Evolutionary conservation across 2,113 vertebrate genomes (phyloP), one percentile per base, ranked within the genome.

Genomic region (Prunella himalayana): DNA sequence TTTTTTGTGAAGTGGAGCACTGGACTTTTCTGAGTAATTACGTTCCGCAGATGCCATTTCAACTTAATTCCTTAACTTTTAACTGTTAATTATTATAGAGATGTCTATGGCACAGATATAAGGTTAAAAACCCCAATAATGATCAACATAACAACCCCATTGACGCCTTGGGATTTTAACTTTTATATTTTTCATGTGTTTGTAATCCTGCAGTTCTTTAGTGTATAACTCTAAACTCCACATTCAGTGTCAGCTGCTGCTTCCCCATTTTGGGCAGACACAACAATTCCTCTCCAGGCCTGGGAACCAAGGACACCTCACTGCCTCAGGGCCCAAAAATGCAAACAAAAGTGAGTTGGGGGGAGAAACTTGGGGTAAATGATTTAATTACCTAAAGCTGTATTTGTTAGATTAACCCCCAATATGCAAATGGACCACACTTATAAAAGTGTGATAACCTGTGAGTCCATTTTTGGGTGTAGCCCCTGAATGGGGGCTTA

Each of bases 181-280:
- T 17, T 35, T 53, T 35, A 2, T 53, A 30, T 4, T 79, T 30
- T 11, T 2, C 9, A 18, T 15, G 0, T 0, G 6, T 65, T 19
- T 65, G 33, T 15, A 1, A 23, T 2, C 15, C 33, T 54, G 60
- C 39, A 65, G 1, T 15, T 35, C 20, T 19, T 30, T 35, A 1
- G 7, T 44, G 33, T 4, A 0, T 9, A 11, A 65, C 31, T 35
- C 49, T 0, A 4, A 53, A 30, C 3, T 30, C 33, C 39, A 54
- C 1, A 23, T 0, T 2, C 5, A 44, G 39, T 23, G 49, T 2
- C 1, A 35, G 60, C 25, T 54, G 7, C 61, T 65, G 61, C 25
- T 65, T 1, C 7, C 39, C 33, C 25, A 44, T 7, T 65, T 6
- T 23, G 61, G 31, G 6, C 76, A 65, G 9, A 19, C 19, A 53